Base-by-base conservation (phyloP, 2,888 invertebrate species). In the Meiosimyza decipiens region DNA sequence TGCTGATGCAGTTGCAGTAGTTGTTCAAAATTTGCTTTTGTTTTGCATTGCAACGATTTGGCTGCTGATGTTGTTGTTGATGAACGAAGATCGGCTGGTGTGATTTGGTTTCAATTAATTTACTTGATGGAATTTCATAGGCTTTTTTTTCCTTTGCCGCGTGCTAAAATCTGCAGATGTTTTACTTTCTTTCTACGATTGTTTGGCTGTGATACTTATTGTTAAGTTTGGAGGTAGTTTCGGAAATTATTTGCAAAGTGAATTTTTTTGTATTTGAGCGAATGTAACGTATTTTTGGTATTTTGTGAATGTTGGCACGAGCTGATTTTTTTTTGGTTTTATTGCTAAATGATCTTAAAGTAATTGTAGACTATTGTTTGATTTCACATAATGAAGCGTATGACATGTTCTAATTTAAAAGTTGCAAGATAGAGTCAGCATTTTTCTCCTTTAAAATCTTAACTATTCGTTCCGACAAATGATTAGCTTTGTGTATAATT, bases 101-200 rank as follows among this genome's bases (percentile, higher is more conserved):
- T 79, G 79, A 80, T 82, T 78, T 40, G 40, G 40, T 40, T 76
- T 74, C 69, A 57, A 74, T 74, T 54, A 50, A 49, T 52, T 18
- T 74, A 62, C 66, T 69, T 70, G 22, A 16, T 62, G n/a, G 55
- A 63, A 71, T 49, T 63, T 33, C 11, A 28, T 22, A 62, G 1
- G 13, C 0, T 40, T 18, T 2, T 57, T 28, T 72, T 75, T 69
- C 65, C 47, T 54, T 71, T 69, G 68, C 73, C 80, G 73, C 78
- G 76, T 78, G 77, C 76, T 75, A 49, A 7, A 16, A 63, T 60
- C 28, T 55, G 52, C 75, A 75, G 76, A 75, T 78, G 79, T 73
- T 67, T 22, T 15, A 40, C n/a, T 54, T 28, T 11, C 54, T 28
- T 7, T 51, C 52, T 64, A 18, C 33, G 22, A 65, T 73, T 49